Evolutionary conservation across 92 coral and sea anemone species (phyloP), one percentile per base, ranked within the genome.

Genomic region (Porites cylindrica): DNA sequence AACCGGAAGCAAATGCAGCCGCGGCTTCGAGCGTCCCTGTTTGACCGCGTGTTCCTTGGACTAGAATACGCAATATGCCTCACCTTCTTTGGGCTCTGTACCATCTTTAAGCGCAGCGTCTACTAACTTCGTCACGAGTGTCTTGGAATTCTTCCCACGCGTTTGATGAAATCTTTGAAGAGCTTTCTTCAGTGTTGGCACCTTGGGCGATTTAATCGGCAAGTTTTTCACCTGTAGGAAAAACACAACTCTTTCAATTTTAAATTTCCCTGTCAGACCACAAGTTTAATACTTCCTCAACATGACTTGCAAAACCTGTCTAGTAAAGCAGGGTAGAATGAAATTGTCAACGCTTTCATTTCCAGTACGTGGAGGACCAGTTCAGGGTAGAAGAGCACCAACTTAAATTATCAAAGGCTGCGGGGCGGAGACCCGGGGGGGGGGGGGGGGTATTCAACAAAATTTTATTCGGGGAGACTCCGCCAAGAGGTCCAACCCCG

Each of bases 151-250:
- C 75, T 88, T 91, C 50, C 86, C 86, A 78, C 77, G 97, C 63
- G 78, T 90, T 83, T 93, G 92, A 66, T 97, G 97, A 75, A 95
- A 97, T 61, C 88, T 97, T 82, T 88, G 87, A 82, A 97, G 85
- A 29, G 93, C 99, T 54, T 89, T 91, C 75, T 93, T 90, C 12
- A 97, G 81, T 23, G 97, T 95, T 63, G 91, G 89, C 20, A 97
- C 93, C 68, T 97, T 97, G 21, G 99, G 99, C 1, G 99, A 97
- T 85, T 93, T 86, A 91, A 97, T 95, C 66, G 99, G 99, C 68
- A 97, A 89, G 70, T 95, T 97, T 64, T 78, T 88, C 70, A 94
- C 94, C 93, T 90, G 81, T 18, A 89, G 84, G 53, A 61, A 58
- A 66, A 43, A 59, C 13, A 12, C 70, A 78, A 32, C n/a, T 10